These are phyloP conservation scores for Patella pellucida DNA, from an alignment of 2,888 invertebrate species.

Conservation along the genomic window DNA sequence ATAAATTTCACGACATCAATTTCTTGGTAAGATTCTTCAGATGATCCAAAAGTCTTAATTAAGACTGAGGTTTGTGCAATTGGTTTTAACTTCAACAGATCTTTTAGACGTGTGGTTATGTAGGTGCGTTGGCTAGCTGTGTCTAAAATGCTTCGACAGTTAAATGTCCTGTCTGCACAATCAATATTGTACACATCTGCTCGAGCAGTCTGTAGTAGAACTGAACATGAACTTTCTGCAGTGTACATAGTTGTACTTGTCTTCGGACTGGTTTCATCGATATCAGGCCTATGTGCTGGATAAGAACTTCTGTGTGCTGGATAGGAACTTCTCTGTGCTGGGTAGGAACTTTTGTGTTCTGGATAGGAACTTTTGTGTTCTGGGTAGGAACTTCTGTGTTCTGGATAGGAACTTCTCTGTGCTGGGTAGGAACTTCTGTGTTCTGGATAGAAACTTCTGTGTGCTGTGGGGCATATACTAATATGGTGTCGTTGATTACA, in stretches of 20 bases:
- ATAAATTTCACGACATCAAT: slow-evolving; percentile 3
- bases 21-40: background rate
- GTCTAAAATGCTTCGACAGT: background rate
- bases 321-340: background rate
- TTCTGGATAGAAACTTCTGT: too few relatives aligned
- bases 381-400: too few relatives aligned
- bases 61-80: background rate
- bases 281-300: too few relatives aligned
- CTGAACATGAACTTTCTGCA: slow-evolving; percentile 4
- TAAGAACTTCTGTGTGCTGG: too few relatives aligned
- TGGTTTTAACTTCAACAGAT: background rate
- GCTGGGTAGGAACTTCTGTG: too few relatives aligned
- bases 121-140: background rate
- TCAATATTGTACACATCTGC: background rate
- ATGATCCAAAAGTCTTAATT: background rate
- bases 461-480: background rate
- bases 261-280: too few relatives aligned
- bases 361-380: too few relatives aligned
- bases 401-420: too few relatives aligned
- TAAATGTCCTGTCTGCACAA: background rate
- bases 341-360: too few relatives aligned
- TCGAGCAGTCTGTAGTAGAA: background rate
- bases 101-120: background rate
- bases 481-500: background rate
- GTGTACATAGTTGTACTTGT: background rate